A percentile compares a stretch with the other conserved stretches of the same genome.
Evolutionary conservation across 2,888 invertebrate genomes (phyloP).

Genomic region (Oscheius sp.): DNA sequence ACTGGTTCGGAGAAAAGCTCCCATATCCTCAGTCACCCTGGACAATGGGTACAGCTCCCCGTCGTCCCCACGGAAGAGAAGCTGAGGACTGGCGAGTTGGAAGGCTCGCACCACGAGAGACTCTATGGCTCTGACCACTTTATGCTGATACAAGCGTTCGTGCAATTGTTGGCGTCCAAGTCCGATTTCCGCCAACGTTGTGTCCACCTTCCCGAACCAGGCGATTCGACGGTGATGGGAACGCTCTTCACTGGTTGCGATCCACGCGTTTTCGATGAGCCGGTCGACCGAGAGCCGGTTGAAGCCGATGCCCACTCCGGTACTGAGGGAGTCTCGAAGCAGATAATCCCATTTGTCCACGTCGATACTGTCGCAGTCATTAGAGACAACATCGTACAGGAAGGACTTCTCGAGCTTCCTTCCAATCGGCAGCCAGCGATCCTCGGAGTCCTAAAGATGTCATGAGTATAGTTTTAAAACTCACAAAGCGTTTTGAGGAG

Average conservation of each 20-base stretch:
- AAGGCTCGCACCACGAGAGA: slow-evolving; percentile 50
- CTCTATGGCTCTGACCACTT: slow-evolving; percentile 58
- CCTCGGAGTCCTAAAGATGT: slow-evolving; percentile 39
- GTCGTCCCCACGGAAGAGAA: slow-evolving; percentile 46
- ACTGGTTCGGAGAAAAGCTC: slow-evolving; percentile 49
- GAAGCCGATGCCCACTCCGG: slow-evolving; percentile 43
- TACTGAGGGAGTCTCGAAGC: slow-evolving; percentile 75
- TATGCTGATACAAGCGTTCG: slow-evolving; percentile 66
- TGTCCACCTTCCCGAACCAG: slow-evolving; percentile 35
- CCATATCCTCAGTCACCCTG: slow-evolving; percentile 44
- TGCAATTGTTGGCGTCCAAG: slow-evolving; percentile 60
- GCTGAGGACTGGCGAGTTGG: slow-evolving; percentile 33
- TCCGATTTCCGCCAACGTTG: slow-evolving; percentile 48
- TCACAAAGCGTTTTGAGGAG: slow-evolving; percentile 56
- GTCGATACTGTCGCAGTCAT: slow-evolving; percentile 55
- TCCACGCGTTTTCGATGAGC: slow-evolving; percentile 45
- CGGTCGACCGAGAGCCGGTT: slow-evolving; percentile 36
- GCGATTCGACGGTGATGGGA: slow-evolving; percentile 34
- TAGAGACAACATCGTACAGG: slow-evolving; percentile 77
- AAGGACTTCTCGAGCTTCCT: slow-evolving; percentile 74
- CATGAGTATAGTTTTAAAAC: slow-evolving; percentile 12
- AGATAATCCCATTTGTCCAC: slow-evolving; percentile 79
- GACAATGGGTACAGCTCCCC: slow-evolving; percentile 35
- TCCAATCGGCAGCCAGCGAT: slow-evolving; percentile 55
- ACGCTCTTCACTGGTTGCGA: slow-evolving; percentile 40